These are phyloP conservation scores for Grapholita molesta DNA, from an alignment of 1,140 invertebrate genomes.

Conservation along the genomic window DNA sequence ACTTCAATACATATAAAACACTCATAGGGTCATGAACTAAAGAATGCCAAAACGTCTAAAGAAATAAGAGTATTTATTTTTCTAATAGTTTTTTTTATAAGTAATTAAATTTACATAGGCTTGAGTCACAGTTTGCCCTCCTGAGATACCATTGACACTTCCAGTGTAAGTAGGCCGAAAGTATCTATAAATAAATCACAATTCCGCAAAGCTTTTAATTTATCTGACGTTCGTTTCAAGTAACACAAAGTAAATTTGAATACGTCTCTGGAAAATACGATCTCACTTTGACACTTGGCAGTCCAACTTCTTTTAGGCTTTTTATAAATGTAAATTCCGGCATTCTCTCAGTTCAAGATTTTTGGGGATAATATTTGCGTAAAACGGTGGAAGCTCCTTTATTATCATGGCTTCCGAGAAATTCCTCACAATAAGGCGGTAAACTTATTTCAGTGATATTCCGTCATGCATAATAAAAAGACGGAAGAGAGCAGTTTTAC, in stretches of 20 bases:
- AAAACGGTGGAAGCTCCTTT: not conserved
- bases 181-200: not conserved
- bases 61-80: no score
- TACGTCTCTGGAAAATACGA: not conserved
- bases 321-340: not conserved
- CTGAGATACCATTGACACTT: not conserved
- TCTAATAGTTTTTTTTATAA: no score
- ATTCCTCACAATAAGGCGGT: constrained; percentile 7
- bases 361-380: not conserved
- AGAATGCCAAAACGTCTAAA: no score
- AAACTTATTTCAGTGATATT: constrained; percentile 5
- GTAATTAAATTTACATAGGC: no score
- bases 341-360: not conserved
- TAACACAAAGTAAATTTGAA: not conserved
- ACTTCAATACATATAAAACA: no score
- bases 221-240: not conserved
- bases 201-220: not conserved
- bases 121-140: no score
- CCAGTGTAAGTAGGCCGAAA: not conserved
- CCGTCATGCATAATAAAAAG: not conserved
- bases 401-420: not conserved
- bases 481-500: not conserved
- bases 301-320: not conserved
- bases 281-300: not conserved
- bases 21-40: no score